Base-by-base conservation (phyloP, 2,888 invertebrate species). In the Drosophila ezoana region DNA sequence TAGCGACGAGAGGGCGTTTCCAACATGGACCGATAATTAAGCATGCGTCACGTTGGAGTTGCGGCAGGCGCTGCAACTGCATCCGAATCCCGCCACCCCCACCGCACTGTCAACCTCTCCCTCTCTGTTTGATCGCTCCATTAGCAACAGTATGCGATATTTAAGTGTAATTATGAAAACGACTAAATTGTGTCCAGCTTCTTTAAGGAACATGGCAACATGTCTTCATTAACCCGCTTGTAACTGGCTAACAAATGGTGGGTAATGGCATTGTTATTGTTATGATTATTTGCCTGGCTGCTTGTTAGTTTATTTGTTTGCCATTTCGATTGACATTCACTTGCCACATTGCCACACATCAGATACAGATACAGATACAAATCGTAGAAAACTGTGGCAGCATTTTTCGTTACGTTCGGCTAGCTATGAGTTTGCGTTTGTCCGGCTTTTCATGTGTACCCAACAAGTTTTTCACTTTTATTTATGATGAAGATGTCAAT, bases 401-500 rank as follows among this genome's bases (percentile, higher is more conserved):
- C 62, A 49, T 71, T 68, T 75, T 56, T 64, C 45, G 72, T 64
- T 72, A 56, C 64, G 64, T 69, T 53, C 52, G 40, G 66, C 16
- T 54, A 35, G 35, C 54, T 48, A 47, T 63, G 44, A 43, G 45
- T 48, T 52, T 58, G 47, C 67, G 48, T 56, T 70, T 60, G 51
- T 63, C 63, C 64, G 62, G 48, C 67, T 67, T 67, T 81, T 67
- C 57, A 49, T 52, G 53, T 14, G 57, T 51, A 16, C 47, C 51
- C 68, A 71, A 71, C 76, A 62, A 76, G 72, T 87, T 84, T 87
- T 87, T 90, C 89, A 89, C 89, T 90, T 87, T 90, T 90, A 90
- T 90, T 89, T 89, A 90, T 90, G 86, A 89, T 89, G 84, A 88
- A 90, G 89, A 90, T 90, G 90, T 90, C 89, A 90, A 90, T 90